These are phyloP conservation scores for Dysmachus trigonus DNA, from an alignment of 2,888 invertebrate genomes.

Conservation along the genomic window DNA sequence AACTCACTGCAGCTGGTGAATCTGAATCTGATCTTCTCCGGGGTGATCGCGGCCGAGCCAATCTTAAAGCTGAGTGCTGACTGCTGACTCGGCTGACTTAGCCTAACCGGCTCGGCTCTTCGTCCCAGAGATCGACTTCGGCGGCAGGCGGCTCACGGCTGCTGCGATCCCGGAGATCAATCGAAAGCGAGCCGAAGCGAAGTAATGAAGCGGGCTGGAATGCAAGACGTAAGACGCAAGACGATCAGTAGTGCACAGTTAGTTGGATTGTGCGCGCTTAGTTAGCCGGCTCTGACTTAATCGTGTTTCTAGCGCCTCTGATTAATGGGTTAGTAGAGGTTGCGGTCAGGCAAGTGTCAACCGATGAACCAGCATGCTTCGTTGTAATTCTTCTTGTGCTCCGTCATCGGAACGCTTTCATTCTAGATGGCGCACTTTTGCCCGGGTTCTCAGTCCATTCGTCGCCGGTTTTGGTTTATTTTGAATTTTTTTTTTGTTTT, in stretches of 20 bases:
- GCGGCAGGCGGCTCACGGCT: not conserved
- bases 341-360: slow-evolving; percentile 23
- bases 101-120: not conserved
- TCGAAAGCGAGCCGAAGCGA: slow-evolving; percentile 25
- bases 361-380: not conserved
- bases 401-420: not conserved
- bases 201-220: slow-evolving; percentile 7
- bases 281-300: slow-evolving; percentile 11
- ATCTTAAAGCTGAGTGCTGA: not conserved
- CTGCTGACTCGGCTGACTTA: not conserved
- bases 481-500: not conserved
- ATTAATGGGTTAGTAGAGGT: slow-evolving; percentile 29
- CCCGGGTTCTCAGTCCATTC: too few species aligned
- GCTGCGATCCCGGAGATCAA: not conserved
- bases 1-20: slow-evolving; percentile 9
- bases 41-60: not conserved
- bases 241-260: slow-evolving; percentile 9
- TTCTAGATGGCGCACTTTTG: not conserved
- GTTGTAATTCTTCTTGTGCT: not conserved
- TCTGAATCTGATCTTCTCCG: not conserved
- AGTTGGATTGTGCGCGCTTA: slow-evolving; percentile 12
- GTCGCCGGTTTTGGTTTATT: not conserved
- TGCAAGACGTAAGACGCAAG: not conserved
- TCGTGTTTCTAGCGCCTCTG: slow-evolving; percentile 31
- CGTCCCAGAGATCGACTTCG: not conserved